Evolutionary conservation across 2,113 vertebrate species (phyloP).

Genomic region (Crotalus horridus): DNA sequence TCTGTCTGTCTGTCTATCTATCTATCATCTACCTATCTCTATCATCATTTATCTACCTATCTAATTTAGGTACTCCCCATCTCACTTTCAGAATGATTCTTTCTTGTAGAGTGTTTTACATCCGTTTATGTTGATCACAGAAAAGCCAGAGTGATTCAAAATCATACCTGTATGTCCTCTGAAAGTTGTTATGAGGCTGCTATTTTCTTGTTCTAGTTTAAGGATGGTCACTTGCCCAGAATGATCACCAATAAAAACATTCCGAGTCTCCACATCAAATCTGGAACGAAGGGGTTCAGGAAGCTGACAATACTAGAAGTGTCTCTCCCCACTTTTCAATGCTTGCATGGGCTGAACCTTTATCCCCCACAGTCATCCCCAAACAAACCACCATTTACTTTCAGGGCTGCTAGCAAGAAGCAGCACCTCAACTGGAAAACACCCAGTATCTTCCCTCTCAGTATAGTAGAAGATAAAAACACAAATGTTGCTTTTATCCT

Average conservation of each 20-base stretch:
- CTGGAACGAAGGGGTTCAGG: constrained; percentile 74
- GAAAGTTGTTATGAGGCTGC: constrained; percentile 92
- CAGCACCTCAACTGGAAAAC: neutral
- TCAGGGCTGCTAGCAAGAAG: neutral
- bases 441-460: neutral
- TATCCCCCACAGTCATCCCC: neutral
- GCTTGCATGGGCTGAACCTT: neutral
- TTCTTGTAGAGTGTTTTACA: neutral
- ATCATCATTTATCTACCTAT: no score
- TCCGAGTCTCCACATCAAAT: constrained; percentile 95
- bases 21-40: no score
- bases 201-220: constrained; percentile 93
- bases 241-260: constrained; percentile 94
- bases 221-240: constrained; percentile 98
- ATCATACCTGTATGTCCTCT: constrained; percentile 92
- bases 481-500: neutral
- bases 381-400: neutral
- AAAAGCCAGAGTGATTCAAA: neutral
- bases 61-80: neutral
- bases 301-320: neutral
- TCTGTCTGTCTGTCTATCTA: no score
- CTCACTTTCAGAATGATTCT: neutral
- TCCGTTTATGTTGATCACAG: neutral
- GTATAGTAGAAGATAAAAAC: neutral
- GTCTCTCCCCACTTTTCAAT: neutral